Evolutionary conservation across 2,797 vertebrate species (phyloP), one percentile per base, ranked within the genome.

Genomic region (Peromyscus melanophrys): DNA sequence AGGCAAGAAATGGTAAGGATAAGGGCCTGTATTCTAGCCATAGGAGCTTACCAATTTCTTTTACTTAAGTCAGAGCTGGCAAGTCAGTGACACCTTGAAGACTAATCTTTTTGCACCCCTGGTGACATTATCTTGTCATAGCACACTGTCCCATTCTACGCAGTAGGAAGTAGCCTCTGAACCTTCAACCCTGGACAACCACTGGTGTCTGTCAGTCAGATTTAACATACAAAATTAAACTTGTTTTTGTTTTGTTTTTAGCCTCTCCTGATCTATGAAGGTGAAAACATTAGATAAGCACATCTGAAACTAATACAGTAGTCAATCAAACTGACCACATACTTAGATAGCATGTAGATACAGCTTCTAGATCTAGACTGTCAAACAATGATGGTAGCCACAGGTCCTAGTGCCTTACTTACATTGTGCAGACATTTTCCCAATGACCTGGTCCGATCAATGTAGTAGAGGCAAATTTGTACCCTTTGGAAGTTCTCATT

Each of bases 51-150:
- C 43, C 57, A 43, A 10, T 84, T 80, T 61, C 13, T 82, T 49
- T 76, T 43, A 52, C 49, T 90, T 49, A 16, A 10, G 17, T 81
- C 63, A n/a, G 23, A 93, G 17, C n/a, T 96, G 65, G 61, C 29
- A 77, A 76, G 69, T 6, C 8, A 1, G n/a, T 67, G 25, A 21
- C 16, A 21, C 17, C 4, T 14, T 7, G 34, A 73, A 75, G 57
- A 65, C 37, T 3, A 13, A 37, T 25, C 4, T 43, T 81, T 86
- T 61, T 37, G 14, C 3, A 8, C 16, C 57, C 1, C 0, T 34
- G 23, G 19, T 46, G 91, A 61, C 65, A 81, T 95, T 80, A 95
- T 25, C 57, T 37, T 81, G 80, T 90, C 67, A 94, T 23, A 37
- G 46, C 67, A 75, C 14, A 6, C 17, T 55, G 63, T 65, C 12